Conservation (phyloP, 2,113 vertebrate species). For the Istiophorus platypterus region DNA sequence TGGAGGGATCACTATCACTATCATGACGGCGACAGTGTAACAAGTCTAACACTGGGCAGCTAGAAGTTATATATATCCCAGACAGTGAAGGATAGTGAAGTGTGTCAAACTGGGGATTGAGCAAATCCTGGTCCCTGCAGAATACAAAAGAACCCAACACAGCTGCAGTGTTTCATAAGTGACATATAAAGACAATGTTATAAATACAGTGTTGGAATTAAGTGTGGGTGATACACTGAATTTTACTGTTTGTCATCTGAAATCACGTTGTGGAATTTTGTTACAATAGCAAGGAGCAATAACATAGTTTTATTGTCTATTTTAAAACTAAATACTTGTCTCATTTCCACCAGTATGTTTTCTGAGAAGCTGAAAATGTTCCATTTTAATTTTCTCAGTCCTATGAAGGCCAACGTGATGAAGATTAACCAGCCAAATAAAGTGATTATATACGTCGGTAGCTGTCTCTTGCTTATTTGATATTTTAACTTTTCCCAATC, state of each 20-base stretch:
- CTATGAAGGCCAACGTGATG: background rate
- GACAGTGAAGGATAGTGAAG: conserved; percentile 58
- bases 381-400: background rate
- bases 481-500: background rate
- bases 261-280: conserved; percentile 4
- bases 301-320: background rate
- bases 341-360: background rate
- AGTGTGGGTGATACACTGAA: background rate
- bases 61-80: conserved; percentile 70
- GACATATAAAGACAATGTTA: conserved; percentile 8
- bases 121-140: conserved; percentile 38
- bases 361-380: background rate
- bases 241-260: background rate
- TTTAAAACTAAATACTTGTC: background rate
- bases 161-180: conserved; percentile 33
- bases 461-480: background rate
- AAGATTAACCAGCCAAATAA: background rate
- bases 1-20: conserved; percentile 65
- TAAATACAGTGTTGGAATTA: conserved; percentile 17
- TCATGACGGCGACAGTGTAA: conserved; percentile 50
- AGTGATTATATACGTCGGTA: background rate
- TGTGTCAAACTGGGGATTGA: conserved; percentile 62
- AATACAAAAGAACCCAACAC: conserved; percentile 36
- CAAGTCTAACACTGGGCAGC: conserved; percentile 59
- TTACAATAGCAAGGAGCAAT: background rate